Percentiles rank a stretch among this genome's conserved stretches.
phyloP scores from a whole-genome alignment of 2,113 vertebrate species.

The Syrmaticus mikado region DNA sequence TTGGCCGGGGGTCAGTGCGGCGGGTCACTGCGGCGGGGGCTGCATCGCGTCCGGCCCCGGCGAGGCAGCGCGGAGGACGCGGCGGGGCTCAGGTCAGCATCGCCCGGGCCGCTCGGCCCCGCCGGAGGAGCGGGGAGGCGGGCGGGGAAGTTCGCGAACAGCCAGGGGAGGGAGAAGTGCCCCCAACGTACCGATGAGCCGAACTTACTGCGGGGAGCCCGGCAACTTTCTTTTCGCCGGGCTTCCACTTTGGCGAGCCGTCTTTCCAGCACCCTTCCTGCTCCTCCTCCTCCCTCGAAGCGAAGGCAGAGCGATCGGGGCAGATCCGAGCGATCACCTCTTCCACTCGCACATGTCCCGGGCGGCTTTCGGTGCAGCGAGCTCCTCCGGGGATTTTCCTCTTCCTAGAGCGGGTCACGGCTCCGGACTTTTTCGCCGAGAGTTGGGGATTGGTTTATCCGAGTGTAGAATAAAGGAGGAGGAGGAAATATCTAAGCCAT shows the following conservation, averaged over 20 bases:
- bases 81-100: background rate
- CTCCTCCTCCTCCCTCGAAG: background rate
- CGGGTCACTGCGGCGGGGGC: background rate
- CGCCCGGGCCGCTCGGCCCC: background rate
- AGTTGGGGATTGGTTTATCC: slow-evolving; percentile 38
- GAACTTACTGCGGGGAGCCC: slow-evolving; percentile 30
- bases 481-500: slow-evolving; percentile 44
- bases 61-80: background rate
- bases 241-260: slow-evolving; percentile 15
- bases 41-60: background rate
- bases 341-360: background rate
- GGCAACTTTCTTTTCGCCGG: slow-evolving; percentile 30
- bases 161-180: background rate
- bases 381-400: background rate
- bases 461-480: slow-evolving; percentile 2
- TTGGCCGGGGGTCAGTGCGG: background rate
- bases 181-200: background rate
- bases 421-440: slow-evolving; percentile 14
- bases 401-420: background rate
- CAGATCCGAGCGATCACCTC: background rate
- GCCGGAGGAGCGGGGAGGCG: background rate
- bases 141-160: background rate
- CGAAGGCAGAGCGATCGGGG: background rate
- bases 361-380: background rate
- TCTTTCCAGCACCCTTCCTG: background rate